phyloP scores from a whole-genome alignment of 1,140 invertebrate genomes.

The Hermetia illucens region DNA sequence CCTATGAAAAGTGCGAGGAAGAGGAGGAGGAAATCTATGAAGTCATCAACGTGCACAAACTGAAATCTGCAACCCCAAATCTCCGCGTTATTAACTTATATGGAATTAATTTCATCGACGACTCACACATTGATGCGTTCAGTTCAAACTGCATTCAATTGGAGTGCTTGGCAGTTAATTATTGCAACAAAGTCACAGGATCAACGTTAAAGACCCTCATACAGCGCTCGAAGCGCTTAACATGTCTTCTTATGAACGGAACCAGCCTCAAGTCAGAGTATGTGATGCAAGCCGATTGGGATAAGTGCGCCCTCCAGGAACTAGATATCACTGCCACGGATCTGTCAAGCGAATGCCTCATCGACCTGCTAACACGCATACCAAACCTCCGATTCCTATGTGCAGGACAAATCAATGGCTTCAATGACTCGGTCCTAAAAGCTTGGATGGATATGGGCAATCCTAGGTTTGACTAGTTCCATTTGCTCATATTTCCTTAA shows the following conservation, averaged over 20 bases:
- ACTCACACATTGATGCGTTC: slow-evolving; percentile 97
- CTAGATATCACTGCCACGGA: slow-evolving; percentile 95
- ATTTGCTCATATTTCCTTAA: background rate
- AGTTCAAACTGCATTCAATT: slow-evolving; percentile 86
- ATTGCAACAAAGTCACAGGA: slow-evolving; percentile 91
- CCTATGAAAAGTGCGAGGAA: slow-evolving; percentile 97
- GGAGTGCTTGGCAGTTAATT: slow-evolving; percentile 93
- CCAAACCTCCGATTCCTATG: slow-evolving; percentile 78
- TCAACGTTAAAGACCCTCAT: slow-evolving; percentile 91
- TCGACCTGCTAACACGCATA: slow-evolving; percentile 80
- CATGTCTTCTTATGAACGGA: slow-evolving; percentile 88
- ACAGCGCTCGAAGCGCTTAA: slow-evolving; percentile 82
- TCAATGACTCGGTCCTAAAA: slow-evolving; percentile 87
- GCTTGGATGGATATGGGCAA: slow-evolving; percentile 82
- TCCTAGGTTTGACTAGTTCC: slow-evolving; percentile 31
- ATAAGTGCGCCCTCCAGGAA: slow-evolving; percentile 78
- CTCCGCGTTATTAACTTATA: slow-evolving; percentile 90
- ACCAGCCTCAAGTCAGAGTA: slow-evolving; percentile 84
- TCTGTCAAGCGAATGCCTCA: slow-evolving; percentile 82
- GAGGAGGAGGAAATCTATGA: slow-evolving; percentile 99
- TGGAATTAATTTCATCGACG: slow-evolving; percentile 96
- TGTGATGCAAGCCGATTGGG: slow-evolving; percentile 94
- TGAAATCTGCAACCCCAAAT: slow-evolving; percentile 93
- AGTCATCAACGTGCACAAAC: slow-evolving; percentile 97
- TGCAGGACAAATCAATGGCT: slow-evolving; percentile 92